Conservation (phyloP, 2,113 vertebrate species). For the Chloropsis cyanopogon region DNA sequence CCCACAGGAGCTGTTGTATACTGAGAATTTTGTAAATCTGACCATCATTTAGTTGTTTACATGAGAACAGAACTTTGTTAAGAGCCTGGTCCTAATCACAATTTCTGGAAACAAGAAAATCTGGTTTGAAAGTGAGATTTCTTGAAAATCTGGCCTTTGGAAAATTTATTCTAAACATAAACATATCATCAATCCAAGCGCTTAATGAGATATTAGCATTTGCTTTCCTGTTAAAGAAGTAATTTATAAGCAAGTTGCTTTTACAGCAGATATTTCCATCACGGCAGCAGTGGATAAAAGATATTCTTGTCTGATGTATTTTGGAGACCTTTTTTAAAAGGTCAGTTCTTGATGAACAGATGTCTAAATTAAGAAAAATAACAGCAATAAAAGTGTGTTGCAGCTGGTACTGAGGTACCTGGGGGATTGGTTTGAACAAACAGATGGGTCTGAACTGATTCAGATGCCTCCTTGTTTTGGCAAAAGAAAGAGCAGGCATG, state of each 20-base stretch:
- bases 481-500: not conserved
- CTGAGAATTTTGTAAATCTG: not conserved
- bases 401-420: not conserved
- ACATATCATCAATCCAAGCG: not conserved
- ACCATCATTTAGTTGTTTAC: not conserved
- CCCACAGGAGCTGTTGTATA: not conserved
- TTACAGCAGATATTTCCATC: not conserved
- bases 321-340: conserved; percentile 22
- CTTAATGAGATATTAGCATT: not conserved
- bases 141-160: not conserved
- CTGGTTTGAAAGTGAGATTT: not conserved
- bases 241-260: not conserved
- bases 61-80: not conserved
- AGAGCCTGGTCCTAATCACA: not conserved
- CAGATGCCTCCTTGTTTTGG: not conserved
- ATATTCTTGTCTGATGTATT: not conserved
- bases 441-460: not conserved
- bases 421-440: not conserved
- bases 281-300: not conserved
- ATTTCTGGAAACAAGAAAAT: not conserved
- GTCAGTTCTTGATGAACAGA: not conserved
- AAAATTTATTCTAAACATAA: conserved; percentile 4
- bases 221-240: not conserved
- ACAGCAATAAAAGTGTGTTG: not conserved
- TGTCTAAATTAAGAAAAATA: not conserved